Percentiles rank a stretch among this genome's conserved stretches.
Evolutionary conservation across 64 coral and sea anemone species (phyloP).

Genomic region (Montipora foliosa): DNA sequence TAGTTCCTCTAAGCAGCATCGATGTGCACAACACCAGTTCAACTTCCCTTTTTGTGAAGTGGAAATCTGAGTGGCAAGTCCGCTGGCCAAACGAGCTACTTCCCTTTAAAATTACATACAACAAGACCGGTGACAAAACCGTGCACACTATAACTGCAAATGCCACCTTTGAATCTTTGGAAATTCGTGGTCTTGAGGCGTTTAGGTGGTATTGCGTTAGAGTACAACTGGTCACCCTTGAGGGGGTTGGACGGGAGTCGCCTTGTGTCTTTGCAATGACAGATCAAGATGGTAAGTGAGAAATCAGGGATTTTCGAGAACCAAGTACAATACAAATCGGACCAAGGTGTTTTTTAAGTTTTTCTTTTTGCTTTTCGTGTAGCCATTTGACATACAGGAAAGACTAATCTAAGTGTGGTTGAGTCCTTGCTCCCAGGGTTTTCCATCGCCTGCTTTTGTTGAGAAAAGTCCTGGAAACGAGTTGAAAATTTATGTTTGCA

Average conservation of each 20-base stretch:
- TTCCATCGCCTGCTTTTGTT: no score
- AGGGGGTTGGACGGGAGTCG: neutral
- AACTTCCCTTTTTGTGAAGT: neutral
- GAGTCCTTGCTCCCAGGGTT: no score
- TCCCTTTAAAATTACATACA: neutral
- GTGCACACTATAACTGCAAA: neutral
- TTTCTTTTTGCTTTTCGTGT: neutral
- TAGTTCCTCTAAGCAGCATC: neutral
- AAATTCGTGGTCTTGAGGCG: conserved; percentile 11
- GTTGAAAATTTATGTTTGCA: no score
- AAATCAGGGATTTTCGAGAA: neutral
- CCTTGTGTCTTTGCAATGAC: conserved; percentile 44
- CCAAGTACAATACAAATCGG: neutral
- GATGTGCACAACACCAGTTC: conserved; percentile 11
- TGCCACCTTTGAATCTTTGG: conserved; percentile 16
- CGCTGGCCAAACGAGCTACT: neutral
- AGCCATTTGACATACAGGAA: no score
- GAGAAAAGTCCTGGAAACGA: no score
- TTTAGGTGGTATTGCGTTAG: conserved; percentile 45
- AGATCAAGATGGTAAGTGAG: conserved; percentile 42
- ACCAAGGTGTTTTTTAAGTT: no score
- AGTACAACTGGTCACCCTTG: conserved; percentile 1
- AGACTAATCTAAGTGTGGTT: no score
- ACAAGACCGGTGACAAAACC: neutral
- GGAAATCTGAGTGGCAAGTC: neutral